Evolutionary conservation across 2,113 vertebrate species (phyloP).

Genomic region (Sterrhoptilus dennistouni): DNA sequence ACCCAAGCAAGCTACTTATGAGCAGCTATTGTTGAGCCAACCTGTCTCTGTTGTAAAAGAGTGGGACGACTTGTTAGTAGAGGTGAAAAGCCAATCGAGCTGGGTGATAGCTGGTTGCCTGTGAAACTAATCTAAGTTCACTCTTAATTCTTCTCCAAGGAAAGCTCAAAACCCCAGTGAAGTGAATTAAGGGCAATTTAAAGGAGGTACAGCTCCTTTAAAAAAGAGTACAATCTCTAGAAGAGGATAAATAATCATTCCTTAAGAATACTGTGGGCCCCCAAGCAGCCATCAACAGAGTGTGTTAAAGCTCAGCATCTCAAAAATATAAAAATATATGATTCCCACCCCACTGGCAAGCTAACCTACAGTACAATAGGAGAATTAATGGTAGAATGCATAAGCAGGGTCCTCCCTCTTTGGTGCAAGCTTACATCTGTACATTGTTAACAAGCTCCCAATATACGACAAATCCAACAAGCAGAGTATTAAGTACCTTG

Average conservation of each 20-base stretch:
- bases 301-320: neutral
- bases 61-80: neutral
- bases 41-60: neutral
- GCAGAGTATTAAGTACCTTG: accelerated
- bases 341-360: neutral
- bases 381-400: neutral
- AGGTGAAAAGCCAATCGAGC: neutral
- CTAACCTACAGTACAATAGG: neutral
- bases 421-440: neutral
- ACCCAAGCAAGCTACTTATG: neutral
- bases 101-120: neutral
- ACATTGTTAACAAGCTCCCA: neutral
- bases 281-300: neutral
- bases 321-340: accelerated
- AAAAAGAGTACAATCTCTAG: neutral
- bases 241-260: neutral
- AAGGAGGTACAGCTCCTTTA: neutral
- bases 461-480: neutral
- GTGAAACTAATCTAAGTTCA: neutral
- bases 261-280: no score
- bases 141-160: neutral
- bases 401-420: neutral
- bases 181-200: neutral
- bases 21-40: neutral
- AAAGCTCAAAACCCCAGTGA: neutral